These are phyloP conservation scores for Chloroclysta siterata DNA, from an alignment of 2,888 invertebrate species.

Conservation along the genomic window DNA sequence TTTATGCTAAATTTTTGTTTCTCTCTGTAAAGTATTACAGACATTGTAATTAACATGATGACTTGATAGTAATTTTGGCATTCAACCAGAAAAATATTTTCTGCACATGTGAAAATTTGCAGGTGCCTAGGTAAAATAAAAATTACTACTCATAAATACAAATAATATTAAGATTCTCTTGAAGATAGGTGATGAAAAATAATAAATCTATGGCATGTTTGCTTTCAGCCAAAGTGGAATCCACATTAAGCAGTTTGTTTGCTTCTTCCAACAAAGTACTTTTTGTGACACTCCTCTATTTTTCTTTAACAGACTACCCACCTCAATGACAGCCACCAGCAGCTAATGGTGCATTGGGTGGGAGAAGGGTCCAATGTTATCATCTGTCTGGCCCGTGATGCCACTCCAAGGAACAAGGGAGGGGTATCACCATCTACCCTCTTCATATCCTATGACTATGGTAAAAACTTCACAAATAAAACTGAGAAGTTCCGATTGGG, in stretches of 20 bases:
- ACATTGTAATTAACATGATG: not conserved
- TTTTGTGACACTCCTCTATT: not conserved
- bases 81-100: not conserved
- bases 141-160: too few relatives aligned
- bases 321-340: conserved; percentile 94
- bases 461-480: conserved; percentile 90
- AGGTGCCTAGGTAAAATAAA: not conserved
- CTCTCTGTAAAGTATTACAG: not conserved
- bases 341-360: conserved; percentile 96
- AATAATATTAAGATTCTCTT: too few relatives aligned
- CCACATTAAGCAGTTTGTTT: not conserved
- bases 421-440: conserved; percentile 90
- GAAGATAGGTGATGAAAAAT: too few relatives aligned
- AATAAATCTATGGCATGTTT: too few relatives aligned
- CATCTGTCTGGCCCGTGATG: conserved; percentile 93
- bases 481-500: conserved; percentile 87
- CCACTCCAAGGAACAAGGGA: conserved; percentile 80
- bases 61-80: not conserved
- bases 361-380: conserved; percentile 94
- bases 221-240: not conserved
- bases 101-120: not conserved
- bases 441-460: conserved; percentile 95
- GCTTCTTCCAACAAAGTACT: not conserved
- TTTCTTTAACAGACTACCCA: conserved; percentile 86
- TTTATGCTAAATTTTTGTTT: conserved; percentile 21